Evolutionary conservation across 2,797 vertebrate genomes (phyloP).

Genomic region (Notolabrus celidotus): DNA sequence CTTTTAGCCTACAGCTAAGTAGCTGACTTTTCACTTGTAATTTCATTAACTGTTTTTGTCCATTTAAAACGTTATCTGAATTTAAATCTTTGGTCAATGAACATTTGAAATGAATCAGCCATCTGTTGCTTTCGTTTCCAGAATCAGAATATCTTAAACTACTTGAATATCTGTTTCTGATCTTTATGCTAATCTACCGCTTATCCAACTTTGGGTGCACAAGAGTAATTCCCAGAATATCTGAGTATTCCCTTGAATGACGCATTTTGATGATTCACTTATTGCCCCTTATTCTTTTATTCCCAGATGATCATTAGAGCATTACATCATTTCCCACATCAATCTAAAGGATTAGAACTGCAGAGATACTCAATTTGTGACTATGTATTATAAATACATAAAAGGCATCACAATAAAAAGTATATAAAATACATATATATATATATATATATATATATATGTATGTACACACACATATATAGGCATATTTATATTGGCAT

Average conservation of each 20-base stretch:
- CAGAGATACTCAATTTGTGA: background rate
- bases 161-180: background rate
- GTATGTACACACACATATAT: too few species aligned
- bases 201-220: background rate
- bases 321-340: slow-evolving; percentile 21
- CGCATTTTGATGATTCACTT: slow-evolving; percentile 9
- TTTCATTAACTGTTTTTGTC: background rate
- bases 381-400: background rate
- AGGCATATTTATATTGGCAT: too few species aligned
- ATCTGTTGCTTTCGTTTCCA: too few species aligned
- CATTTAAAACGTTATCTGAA: background rate
- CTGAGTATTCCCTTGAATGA: background rate
- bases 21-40: background rate
- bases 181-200: background rate
- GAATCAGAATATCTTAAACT: too few species aligned
- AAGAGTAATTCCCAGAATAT: background rate
- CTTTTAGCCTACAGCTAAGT: background rate
- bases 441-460: too few species aligned
- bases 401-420: background rate
- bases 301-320: slow-evolving; percentile 10
- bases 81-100: background rate
- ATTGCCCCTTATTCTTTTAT: slow-evolving; percentile 7
- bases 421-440: too few species aligned
- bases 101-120: too few species aligned
- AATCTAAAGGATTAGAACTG: background rate